A percentile compares a stretch with the other conserved stretches of the same genome.
phyloP scores from a whole-genome alignment of 2,888 invertebrate species.

The Andrena bucephala region DNA sequence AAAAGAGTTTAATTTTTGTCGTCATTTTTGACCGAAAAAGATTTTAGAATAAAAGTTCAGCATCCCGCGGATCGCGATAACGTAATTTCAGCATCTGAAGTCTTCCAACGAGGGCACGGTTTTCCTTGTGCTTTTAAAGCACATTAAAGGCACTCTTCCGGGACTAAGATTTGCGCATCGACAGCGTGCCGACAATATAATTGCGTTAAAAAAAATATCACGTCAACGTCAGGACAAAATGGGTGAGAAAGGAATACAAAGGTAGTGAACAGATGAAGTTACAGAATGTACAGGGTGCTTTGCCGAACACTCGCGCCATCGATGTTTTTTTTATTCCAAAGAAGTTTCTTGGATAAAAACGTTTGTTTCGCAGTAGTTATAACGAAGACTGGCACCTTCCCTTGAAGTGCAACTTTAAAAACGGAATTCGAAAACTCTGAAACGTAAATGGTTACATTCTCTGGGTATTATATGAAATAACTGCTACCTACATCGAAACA shows the following conservation, averaged over 20 bases:
- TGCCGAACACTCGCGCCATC: neutral
- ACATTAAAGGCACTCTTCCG: conserved; percentile 42
- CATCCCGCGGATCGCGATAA: conserved; percentile 8
- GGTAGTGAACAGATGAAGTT: neutral
- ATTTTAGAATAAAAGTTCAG: conserved; percentile 11
- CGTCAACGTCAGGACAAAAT: conserved; percentile 10
- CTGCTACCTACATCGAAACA: no score
- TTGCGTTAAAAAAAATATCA: conserved; percentile 18
- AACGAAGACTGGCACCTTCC: no score
- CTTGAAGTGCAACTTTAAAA: no score
- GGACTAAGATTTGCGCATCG: conserved; percentile 42
- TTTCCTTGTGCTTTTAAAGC: conserved; percentile 47
- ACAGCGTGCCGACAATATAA: conserved; percentile 31
- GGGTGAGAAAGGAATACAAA: neutral
- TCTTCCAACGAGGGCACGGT: neutral
- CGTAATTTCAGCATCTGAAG: conserved; percentile 8
- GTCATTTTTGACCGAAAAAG: neutral
- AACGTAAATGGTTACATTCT: no score
- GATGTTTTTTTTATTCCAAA: neutral
- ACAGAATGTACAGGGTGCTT: no score
- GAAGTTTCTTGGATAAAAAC: no score
- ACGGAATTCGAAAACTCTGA: no score
- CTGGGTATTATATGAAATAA: no score
- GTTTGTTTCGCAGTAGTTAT: no score
- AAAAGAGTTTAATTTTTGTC: conserved; percentile 6